Evolutionary conservation across 2,113 vertebrate genomes (phyloP), one percentile per base, ranked within the genome.

Genomic region (Mirounga angustirostris): DNA sequence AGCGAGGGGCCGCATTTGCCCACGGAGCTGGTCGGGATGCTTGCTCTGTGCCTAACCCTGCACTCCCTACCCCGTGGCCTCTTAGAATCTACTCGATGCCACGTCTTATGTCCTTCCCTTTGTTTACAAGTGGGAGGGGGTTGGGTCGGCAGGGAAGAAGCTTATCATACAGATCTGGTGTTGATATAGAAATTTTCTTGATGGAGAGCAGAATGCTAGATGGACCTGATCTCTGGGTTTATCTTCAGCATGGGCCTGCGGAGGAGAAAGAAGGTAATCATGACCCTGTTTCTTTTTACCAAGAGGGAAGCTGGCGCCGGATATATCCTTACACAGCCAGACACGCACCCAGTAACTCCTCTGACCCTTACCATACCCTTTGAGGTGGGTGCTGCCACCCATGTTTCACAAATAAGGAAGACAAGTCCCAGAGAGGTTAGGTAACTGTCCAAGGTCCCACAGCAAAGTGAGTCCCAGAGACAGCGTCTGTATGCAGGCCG

Each of bases 151-250:
- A 73, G 24, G 30, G 76, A 76, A 67, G n/a, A 30, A 12, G 40
- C 56, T 33, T 56, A 8, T 5, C 24, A 15, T 2, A 43, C 11
- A 73, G 40, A 36, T 4, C 33, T 28, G 26, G 8, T n/a, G 61
- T 67, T 86, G 87, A 11, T 22, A 4, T 24, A 21, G 54, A 33
- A 16, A 15, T 95, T 84, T 83, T n/a, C 94, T 52, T 22, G 65
- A 40, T 52, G 52, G 65, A 89, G 26, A 73, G 58, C n/a, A 58
- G n/a, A 87, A 33, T 43, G n/a, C 56, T 46, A 0, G 1, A 0
- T n/a, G 80, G 40, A 40, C 10, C 33, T 0, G 5, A 12, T 65
- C 30, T 30, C 0, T 58, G 43, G 81, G 0, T 67, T 56, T 36
- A 16, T 87, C 87, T 52, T 89, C 33, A 59, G 59, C 28, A 2